Evolutionary conservation across 2,888 invertebrate genomes (phyloP), one percentile per base, ranked within the genome.

Genomic region (Phoenoteleia sp.): DNA sequence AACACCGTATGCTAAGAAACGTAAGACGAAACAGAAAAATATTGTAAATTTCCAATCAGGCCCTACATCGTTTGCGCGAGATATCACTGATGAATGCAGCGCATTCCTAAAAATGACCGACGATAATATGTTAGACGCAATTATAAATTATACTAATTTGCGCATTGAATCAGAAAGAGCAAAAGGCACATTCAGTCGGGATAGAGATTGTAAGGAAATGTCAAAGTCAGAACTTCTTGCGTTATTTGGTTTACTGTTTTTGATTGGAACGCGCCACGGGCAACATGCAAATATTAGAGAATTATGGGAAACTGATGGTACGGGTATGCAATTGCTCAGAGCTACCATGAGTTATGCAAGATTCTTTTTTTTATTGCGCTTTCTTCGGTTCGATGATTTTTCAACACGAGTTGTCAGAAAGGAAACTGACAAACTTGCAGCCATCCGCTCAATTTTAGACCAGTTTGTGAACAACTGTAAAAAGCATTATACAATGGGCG

Each of bases 151-250:
- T n/a, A 58, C 71, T 9, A 71, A 71, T 58, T 11, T 27, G 19
- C 49, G 49, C 5, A 49, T 49, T 23, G 11, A 49, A 49, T 2
- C 49, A n/a, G n/a, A n/a, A n/a, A n/a, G n/a, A n/a, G n/a, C n/a
- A n/a, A n/a, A n/a, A n/a, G n/a, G n/a, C n/a, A n/a, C n/a, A 80
- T 89, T 87, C 83, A 56, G 81, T 66, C 80, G 88, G 85, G 67
- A 69, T 45, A 86, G 88, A 81, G 88, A 89, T 84, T 89, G 88
- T 75, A 81, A 84, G 66, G 81, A 84, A 52, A 87, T 87, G n/a
- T 82, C 88, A 72, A 80, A 54, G 19, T 58, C 47, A 13, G 81
- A 77, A 82, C 11, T 89, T 25, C 72, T 86, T 77, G 89, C 88
- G 67, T 72, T 87, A 27, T 84, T 89, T 76, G 88, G 86, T 66